Conservation (phyloP, 2,888 invertebrate genomes). For the Resseliella maxima region DNA sequence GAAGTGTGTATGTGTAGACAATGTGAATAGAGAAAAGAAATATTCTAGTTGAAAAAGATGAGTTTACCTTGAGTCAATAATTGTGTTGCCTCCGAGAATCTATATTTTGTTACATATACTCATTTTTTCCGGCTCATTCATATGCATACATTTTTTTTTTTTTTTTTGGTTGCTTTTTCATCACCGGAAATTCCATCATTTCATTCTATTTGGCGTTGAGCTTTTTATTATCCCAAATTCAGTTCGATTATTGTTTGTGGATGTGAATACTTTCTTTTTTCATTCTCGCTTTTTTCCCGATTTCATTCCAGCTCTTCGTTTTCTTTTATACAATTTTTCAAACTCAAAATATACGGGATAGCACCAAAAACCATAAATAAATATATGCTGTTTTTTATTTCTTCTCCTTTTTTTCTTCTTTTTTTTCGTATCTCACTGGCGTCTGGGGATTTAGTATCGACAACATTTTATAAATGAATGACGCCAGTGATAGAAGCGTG, state of each 20-base stretch:
- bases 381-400: not conserved
- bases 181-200: conserved; percentile 10
- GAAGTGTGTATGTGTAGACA: not conserved
- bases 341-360: not conserved
- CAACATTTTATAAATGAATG: not conserved
- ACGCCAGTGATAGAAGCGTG: not conserved
- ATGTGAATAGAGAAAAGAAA: too few relatives aligned
- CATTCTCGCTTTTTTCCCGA: not conserved
- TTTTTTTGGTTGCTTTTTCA: too few relatives aligned
- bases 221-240: not conserved
- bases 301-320: too few relatives aligned
- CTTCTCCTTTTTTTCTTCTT: not conserved
- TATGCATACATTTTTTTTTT: too few relatives aligned
- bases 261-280: not conserved
- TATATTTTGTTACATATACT: not conserved
- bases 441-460: not conserved
- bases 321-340: too few relatives aligned
- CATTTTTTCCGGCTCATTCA: not conserved
- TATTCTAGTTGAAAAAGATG: not conserved
- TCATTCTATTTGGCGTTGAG: not conserved
- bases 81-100: not conserved
- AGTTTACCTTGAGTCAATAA: conserved; percentile 11
- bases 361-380: not conserved
- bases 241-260: not conserved
- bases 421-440: not conserved